phyloP scores from a whole-genome alignment of 2,797 vertebrate genomes.

The Anas bernieri region DNA sequence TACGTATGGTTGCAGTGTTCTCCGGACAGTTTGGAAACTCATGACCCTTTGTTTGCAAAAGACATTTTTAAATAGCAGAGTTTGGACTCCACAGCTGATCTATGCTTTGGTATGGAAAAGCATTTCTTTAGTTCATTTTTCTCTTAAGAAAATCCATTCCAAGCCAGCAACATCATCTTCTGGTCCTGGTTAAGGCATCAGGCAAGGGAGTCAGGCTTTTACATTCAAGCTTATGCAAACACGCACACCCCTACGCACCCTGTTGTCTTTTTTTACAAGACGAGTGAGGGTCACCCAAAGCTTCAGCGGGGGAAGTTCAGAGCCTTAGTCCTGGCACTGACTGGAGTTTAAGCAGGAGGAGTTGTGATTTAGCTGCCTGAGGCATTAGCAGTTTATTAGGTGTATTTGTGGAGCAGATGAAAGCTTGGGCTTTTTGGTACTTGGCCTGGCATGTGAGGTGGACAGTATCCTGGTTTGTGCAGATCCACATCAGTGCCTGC shows the following conservation, averaged over 20 bases:
- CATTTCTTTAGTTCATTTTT: background rate
- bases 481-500: background rate
- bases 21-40: background rate
- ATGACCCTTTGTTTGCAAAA: background rate
- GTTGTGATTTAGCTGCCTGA: background rate
- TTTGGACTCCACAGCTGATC: background rate
- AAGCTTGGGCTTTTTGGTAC: background rate
- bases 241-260: accelerated
- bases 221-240: background rate
- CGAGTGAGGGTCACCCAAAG: background rate
- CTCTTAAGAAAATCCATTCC: background rate
- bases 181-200: constrained; percentile 13
- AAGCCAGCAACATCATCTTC: background rate
- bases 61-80: background rate
- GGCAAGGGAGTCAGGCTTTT: background rate
- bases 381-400: background rate
- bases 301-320: background rate
- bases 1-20: accelerated
- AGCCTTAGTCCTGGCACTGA: background rate
- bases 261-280: background rate
- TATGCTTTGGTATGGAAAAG: background rate
- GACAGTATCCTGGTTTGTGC: background rate
- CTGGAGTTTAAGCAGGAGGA: background rate
- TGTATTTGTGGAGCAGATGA: background rate
- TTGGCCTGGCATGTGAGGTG: accelerated